Evolutionary conservation across 2,888 invertebrate genomes (phyloP), one percentile per base, ranked within the genome.

Genomic region (Zhuqinia jingwanae): DNA sequence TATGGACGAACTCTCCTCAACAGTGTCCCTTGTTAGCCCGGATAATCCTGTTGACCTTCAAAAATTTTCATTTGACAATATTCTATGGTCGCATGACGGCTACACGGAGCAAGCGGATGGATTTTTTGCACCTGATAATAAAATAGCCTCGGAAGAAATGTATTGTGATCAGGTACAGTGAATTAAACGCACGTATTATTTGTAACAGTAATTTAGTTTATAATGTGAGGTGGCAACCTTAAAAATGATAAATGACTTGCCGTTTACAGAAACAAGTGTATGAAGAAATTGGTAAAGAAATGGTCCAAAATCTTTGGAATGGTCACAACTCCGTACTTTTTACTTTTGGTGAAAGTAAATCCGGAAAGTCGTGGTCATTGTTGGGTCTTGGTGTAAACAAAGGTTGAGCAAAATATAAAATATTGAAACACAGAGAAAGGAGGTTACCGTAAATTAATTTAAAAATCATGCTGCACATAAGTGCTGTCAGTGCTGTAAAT

Each of bases 81-180:
- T 93, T 88, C 94, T 94, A 91, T 94, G 94, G 94, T 94, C 94
- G 30, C 93, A 93, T 91, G 94, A 94, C 90, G 94, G 94, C 1
- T 93, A 91, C 90, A 93, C 92, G 58, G 92, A 93, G 81, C 91
- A 92, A 2, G 87, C 91, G 3, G 92, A 92, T 89, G 94, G 94
- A 1, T 93, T 93, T 89, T 92, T 92, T 73, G 91, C 90, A 1
- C 91, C 92, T 1, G 93, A 93, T 88, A 88, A 92, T 0, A 91
- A 91, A 17, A 92, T 93, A 75, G 91, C 92, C 0, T 92, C 93
- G 89, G 92, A 93, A 17, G 83, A 85, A n/a, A 92, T 92, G 88
- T 94, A 93, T 90, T 92, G 92, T 50, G 94, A 94, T 91, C 94
- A 94, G 93, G 94, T 94, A 56, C 2, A 20, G 17, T 2, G n/a